Conservation (phyloP, 2,888 invertebrate species). For the Caenorhabditis uteleia region DNA sequence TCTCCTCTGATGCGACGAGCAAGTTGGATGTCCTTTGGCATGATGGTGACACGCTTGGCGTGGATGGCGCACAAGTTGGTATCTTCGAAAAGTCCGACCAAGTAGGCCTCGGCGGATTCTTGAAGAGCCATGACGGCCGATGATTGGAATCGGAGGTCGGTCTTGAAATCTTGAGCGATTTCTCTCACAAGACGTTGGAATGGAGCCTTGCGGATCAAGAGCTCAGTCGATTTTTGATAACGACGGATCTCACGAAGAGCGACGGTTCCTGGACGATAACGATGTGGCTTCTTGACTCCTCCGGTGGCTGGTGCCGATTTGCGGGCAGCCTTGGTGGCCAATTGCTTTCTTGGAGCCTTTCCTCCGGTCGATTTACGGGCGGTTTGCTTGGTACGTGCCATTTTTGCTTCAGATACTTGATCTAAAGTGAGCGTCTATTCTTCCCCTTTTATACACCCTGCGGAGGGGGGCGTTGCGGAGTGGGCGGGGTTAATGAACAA, state of each 20-base stretch:
- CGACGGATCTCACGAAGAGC: slow-evolving; percentile 94
- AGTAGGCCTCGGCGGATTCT: slow-evolving; percentile 82
- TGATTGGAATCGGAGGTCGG: slow-evolving; percentile 49
- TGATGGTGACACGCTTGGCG: slow-evolving; percentile 94
- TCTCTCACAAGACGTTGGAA: too few species aligned
- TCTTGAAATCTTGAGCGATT: slow-evolving; percentile 53
- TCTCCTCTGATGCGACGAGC: slow-evolving; percentile 8
- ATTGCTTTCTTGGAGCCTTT: slow-evolving; percentile 52
- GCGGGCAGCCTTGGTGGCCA: slow-evolving; percentile 75
- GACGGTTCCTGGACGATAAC: slow-evolving; percentile 92
- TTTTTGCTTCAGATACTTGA: too few species aligned
- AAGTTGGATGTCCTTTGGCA: slow-evolving; percentile 89
- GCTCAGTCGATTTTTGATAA: slow-evolving; percentile 86
- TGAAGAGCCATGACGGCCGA: slow-evolving; percentile 71
- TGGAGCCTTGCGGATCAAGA: slow-evolving; percentile 51
- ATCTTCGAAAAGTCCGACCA: slow-evolving; percentile 91
- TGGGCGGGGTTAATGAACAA: too few species aligned
- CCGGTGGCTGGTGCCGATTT: slow-evolving; percentile 93
- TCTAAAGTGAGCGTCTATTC: too few species aligned
- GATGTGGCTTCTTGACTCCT: slow-evolving; percentile 87
- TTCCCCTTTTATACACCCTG: too few species aligned
- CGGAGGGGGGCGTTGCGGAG: too few species aligned
- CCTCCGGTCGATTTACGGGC: slow-evolving; percentile 55
- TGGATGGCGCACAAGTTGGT: slow-evolving; percentile 96
- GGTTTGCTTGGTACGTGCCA: slow-evolving; percentile 56